Evolutionary conservation across 1,140 invertebrate genomes (phyloP), one percentile per base, ranked within the genome.

Genomic region (Parapsyche elsis): DNA sequence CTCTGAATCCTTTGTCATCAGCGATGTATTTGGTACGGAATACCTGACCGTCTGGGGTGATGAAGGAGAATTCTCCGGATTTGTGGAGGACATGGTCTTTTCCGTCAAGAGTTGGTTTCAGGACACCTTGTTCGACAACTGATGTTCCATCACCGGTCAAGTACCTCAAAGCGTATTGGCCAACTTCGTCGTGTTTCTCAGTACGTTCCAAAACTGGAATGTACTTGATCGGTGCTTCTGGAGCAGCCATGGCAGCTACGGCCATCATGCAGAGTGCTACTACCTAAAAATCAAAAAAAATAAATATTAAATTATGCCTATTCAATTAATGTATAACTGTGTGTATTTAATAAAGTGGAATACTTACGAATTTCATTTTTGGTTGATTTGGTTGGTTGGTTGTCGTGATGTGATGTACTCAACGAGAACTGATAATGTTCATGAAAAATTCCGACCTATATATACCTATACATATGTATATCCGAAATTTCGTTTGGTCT

Each of bases 121-220:
- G 84, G 44, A 84, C 84, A 2, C 87, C 87, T 7, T 85, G 81
- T 80, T 88, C 87, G 7, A 83, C 83, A 1, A 88, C 84, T 0
- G 85, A 81, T 21, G 85, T 88, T 19, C 88, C 87, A 75, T 88
- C 86, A 7, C 84, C 87, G 21, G 86, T 86, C 46, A 86, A 80
- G 81, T 88, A 89, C 9, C 85, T 85, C 23, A 88, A 83, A 2
- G 87, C 84, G 80, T 86, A 89, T 82, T 88, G 86, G 9, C 87
- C 87, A 26, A 78, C 83, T 16, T 87, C 86, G 67, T 88, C 87
- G 71, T 86, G 86, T 12, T 85, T 83, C 70, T 88, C 87, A 23
- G 87, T 86, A 7, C 81, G 57, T 30, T 82, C 77, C 16, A 85
- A 44, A 1, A 85, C 82, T 5, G 82, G 81, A 70, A 85, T 81